Base-by-base conservation (phyloP, 2,888 invertebrate species). In the Quadroppia sp. region DNA sequence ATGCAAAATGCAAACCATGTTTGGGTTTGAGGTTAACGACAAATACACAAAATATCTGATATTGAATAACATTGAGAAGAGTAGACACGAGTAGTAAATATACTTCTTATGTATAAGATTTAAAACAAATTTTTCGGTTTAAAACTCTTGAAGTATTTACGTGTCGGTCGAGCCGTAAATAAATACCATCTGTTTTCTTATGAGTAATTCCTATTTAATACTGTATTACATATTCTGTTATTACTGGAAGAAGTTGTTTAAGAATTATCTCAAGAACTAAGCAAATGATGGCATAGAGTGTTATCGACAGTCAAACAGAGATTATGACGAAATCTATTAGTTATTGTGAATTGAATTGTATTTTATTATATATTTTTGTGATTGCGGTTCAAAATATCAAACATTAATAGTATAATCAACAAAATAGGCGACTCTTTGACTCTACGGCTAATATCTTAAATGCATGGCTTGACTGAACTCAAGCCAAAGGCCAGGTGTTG, bases 401-500 rank as follows among this genome's bases (percentile, higher is more conserved):
- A 53, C 53, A 53, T 45, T 42, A n/a, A n/a, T 42, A n/a, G 45
- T 69, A 69, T 45, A 69, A 64, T 40, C 36, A 45, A 23, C 36
- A 42, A 45, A 42, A 69, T 69, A 42, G 69, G 17, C 69, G 42
- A 69, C 69, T 69, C 69, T 69, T 25, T 69, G 7, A n/a, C 48
- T 48, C 53, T 30, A 17, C 59, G 23, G 28, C 20, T 67, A 67
- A 67, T 69, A 69, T 69, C 69, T 69, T 69, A 69, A 45, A 69
- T 45, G 20, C 45, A 45, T 45, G 7, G 25, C 20, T 23, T 23
- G 40, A 36, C 23, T 36, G 40, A 69, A 40, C 25, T 20, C 17
- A 69, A 69, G 42, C 69, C 45, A 69, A 69, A 7, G 69, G 42
- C 69, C 69, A 69, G 69, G 69, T 69, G 69, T 69, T 69, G 23